These are phyloP conservation scores for Phalacrocorax pelagicus DNA, from an alignment of 2,113 vertebrate genomes.

Conservation along the genomic window DNA sequence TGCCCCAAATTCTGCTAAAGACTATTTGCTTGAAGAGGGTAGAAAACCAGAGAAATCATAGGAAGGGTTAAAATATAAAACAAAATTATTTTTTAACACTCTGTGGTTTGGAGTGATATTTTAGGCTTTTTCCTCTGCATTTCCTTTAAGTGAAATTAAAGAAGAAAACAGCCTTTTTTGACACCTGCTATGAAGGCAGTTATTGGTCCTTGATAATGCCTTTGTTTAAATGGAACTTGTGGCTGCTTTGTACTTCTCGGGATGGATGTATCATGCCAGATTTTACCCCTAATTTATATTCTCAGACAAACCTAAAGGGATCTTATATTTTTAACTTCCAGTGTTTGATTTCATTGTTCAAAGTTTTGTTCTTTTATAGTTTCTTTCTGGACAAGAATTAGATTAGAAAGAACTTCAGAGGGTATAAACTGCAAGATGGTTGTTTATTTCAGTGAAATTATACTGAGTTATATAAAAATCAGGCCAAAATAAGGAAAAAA, in stretches of 20 bases:
- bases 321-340: background rate
- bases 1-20: background rate
- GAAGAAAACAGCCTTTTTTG: background rate
- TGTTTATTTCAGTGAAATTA: conserved; percentile 31
- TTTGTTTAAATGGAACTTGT: background rate
- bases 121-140: background rate
- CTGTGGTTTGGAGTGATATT: background rate
- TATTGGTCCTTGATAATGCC: background rate
- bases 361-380: background rate
- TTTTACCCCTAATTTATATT: conserved; percentile 23
- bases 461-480: background rate
- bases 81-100: background rate
- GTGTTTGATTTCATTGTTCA: conserved; percentile 31
- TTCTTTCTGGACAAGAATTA: conserved; percentile 5
- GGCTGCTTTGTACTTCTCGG: background rate
- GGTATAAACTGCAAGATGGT: background rate
- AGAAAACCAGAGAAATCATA: background rate
- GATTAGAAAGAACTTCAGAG: conserved; percentile 33
- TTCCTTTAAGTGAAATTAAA: background rate
- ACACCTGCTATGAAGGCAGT: background rate
- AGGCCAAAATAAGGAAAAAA: background rate
- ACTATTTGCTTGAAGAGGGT: background rate
- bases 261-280: background rate
- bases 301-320: background rate
- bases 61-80: background rate